Conservation (phyloP, 2,113 vertebrate species). For the Sander lucioperca region DNA sequence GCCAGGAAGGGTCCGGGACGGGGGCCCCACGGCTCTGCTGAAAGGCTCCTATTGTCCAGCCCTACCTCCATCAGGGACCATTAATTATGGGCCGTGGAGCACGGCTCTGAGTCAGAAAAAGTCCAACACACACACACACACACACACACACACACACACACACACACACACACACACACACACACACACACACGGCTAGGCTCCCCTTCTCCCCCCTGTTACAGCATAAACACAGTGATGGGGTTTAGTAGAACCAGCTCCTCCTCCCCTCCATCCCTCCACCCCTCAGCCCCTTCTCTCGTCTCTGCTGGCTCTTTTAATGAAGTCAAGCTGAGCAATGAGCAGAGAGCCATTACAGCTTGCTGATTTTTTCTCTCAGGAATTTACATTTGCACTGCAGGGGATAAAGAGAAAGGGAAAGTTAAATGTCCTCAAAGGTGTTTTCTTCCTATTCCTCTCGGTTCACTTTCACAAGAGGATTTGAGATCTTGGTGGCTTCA, state of each 20-base stretch:
- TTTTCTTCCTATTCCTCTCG: not conserved
- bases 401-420: constrained; percentile 27
- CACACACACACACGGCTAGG: constrained; percentile 24
- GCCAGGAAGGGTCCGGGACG: constrained; percentile 75
- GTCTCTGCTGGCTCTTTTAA: constrained; percentile 61
- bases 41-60: constrained; percentile 94
- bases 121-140: constrained; percentile 35
- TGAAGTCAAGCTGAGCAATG: constrained; percentile 63
- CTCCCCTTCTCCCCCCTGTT: constrained; percentile 32
- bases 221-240: constrained; percentile 64
- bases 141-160: constrained; percentile 8
- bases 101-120: constrained; percentile 79
- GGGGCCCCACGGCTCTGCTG: constrained; percentile 81
- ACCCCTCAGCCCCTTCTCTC: constrained; percentile 26
- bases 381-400: constrained; percentile 38
- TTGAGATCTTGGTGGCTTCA: too few relatives aligned
- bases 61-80: constrained; percentile 91
- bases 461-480: too few relatives aligned
- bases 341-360: constrained; percentile 53
- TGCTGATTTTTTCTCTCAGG: constrained; percentile 7
- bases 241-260: constrained; percentile 43
- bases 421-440: constrained; percentile 22
- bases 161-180: constrained; percentile 32
- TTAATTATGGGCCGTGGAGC: constrained; percentile 96
- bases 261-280: constrained; percentile 8